These are phyloP conservation scores for Danio albolineatus DNA, from an alignment of 2,797 vertebrate genomes.

Conservation along the genomic window DNA sequence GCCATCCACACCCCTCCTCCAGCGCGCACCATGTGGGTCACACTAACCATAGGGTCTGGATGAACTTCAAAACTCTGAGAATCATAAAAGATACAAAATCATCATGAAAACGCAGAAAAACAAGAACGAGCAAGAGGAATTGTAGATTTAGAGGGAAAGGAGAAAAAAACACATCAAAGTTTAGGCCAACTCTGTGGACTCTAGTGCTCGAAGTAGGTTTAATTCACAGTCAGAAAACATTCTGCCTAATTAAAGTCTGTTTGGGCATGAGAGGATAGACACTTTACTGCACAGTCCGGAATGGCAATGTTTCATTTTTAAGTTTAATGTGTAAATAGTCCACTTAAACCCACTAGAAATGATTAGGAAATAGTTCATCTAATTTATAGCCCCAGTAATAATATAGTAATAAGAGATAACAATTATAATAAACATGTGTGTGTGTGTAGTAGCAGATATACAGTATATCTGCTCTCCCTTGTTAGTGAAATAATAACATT, in stretches of 20 bases:
- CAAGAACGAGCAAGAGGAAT: slow-evolving; percentile 5
- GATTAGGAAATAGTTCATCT: not conserved
- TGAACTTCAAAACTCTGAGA: slow-evolving; percentile 86
- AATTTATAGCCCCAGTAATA: not conserved
- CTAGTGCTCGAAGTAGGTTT: not conserved
- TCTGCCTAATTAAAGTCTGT: not conserved
- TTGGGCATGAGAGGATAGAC: not conserved
- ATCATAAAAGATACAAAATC: slow-evolving; percentile 18
- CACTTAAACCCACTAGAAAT: not conserved
- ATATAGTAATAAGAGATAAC: not conserved
- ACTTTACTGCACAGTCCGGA: not conserved
- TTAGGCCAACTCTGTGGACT: not conserved
- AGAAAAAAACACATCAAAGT: not conserved
- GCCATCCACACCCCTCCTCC: slow-evolving; percentile 95
- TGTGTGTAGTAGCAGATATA: too few relatives aligned
- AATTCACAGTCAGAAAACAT: not conserved
- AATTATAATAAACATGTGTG: not conserved
- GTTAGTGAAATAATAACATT: too few relatives aligned
- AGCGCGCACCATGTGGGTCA: slow-evolving; percentile 87
- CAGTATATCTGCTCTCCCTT: too few relatives aligned
- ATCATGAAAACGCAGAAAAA: slow-evolving; percentile 14
- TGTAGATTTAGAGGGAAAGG: not conserved
- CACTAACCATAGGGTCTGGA: slow-evolving; percentile 75
- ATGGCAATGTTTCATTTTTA: not conserved
- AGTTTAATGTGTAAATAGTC: slow-evolving; percentile 2